Conservation (phyloP, 2,888 invertebrate species). For the Eurytoma californica region DNA sequence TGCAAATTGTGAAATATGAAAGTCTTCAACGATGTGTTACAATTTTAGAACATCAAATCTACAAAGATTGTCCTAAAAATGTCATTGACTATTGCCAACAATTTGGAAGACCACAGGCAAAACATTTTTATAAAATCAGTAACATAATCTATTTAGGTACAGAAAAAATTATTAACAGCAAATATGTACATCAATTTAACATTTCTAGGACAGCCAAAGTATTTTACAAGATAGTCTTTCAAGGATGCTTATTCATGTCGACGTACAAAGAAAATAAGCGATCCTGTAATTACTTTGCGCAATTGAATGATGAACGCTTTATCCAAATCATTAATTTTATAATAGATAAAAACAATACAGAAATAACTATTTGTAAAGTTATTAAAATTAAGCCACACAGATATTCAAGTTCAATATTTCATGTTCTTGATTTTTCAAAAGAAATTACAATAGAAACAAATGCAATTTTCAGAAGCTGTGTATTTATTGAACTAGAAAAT, state of each 20-base stretch:
- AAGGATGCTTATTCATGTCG: neutral
- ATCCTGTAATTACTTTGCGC: slow-evolving; percentile 15
- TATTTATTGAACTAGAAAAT: neutral
- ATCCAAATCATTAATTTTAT: slow-evolving; percentile 18
- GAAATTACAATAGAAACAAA: neutral
- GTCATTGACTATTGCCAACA: neutral
- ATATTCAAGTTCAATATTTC: neutral
- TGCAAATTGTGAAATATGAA: neutral
- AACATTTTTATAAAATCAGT: too few relatives aligned
- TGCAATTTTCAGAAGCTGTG: neutral
- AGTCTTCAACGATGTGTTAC: neutral
- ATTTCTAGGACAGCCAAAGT: neutral
- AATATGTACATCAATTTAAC: neutral
- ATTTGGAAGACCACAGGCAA: too few relatives aligned
- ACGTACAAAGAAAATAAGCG: neutral
- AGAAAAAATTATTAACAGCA: too few relatives aligned
- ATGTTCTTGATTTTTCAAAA: neutral
- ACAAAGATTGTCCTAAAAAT: neutral
- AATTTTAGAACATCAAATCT: neutral
- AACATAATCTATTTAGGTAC: too few relatives aligned
- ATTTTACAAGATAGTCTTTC: neutral
- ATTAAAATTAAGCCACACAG: neutral
- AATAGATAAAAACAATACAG: slow-evolving; percentile 3
- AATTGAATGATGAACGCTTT: slow-evolving; percentile 13
- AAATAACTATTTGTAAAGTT: slow-evolving; percentile 9